Evolutionary conservation across 2,113 vertebrate genomes (phyloP), one percentile per base, ranked within the genome.

Genomic region (Callospermophilus lateralis): DNA sequence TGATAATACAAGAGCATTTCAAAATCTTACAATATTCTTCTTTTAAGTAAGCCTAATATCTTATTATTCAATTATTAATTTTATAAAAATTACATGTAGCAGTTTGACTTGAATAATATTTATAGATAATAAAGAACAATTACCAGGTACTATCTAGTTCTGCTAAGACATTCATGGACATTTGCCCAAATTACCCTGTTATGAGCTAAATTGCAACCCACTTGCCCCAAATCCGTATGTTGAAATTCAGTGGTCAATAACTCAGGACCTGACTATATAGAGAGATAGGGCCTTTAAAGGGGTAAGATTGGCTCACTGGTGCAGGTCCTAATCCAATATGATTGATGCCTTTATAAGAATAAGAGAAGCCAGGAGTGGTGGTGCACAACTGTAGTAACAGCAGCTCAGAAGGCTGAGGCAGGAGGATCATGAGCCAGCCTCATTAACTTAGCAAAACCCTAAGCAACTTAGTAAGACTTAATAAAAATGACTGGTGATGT

Each of bases 51-150:
- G 77, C 20, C 63, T 89, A 87, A 61, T 76, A 87, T 28, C n/a
- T 80, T 83, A 93, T 15, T 84, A 73, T 72, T 85, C 39, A 74
- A 53, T 95, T 97, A 93, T 73, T 93, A 84, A 94, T 89, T 92
- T 96, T 88, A 91, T 37, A n/a, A 84, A 87, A 77, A 58, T 61
- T 26, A 78, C 10, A 84, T 34, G 55, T 84, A 87, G 19, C 42
- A 77, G 17, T 45, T 92, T 81, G 16, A 20, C 42, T 91, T 94
- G 51, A 84, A 51, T 58, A 88, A 74, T 77, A 86, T 96, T 70
- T 84, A 48, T 11, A 92, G 6, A 37, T 58, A 61, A 28, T 72
- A 30, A 89, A 89, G 17, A 6, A n/a, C 1, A 80, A 24, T 53
- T 78, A 72, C 13, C 51, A 16, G 6, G 16, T 58, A 55, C n/a